Conservation (phyloP, 2,797 vertebrate species). For the Telmatherina bonti region DNA sequence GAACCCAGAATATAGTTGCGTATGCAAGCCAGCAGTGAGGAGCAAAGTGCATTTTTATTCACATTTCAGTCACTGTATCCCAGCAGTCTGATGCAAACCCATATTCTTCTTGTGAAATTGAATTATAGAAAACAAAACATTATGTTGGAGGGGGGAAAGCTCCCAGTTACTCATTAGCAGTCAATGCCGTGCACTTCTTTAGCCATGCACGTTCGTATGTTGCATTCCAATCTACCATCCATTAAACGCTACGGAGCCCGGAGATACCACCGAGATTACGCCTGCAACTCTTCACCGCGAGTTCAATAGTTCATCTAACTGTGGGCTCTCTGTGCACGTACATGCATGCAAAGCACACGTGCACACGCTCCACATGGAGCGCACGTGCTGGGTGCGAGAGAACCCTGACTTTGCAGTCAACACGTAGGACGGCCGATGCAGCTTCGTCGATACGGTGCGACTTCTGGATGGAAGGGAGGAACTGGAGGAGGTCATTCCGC, state of each 20-base stretch:
- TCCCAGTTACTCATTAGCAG: constrained; percentile 46
- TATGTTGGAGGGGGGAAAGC: constrained; percentile 2
- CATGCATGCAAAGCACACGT: neutral
- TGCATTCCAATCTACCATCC: constrained; percentile 46
- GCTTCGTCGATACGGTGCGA: constrained; percentile 20
- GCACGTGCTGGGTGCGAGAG: neutral
- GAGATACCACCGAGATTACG: constrained; percentile 55
- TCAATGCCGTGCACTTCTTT: constrained; percentile 19
- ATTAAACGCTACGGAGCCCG: constrained; percentile 56
- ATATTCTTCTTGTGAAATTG: constrained; percentile 16
- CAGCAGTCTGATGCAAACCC: constrained; percentile 21
- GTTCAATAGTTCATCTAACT: constrained; percentile 63
- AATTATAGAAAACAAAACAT: constrained; percentile 42
- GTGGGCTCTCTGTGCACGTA: constrained; percentile 30
- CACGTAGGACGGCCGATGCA: constrained; percentile 33
- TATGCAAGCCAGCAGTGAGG: constrained; percentile 7
- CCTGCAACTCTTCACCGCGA: constrained; percentile 45
- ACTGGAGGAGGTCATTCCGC: constrained; percentile 48
- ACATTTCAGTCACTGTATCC: constrained; percentile 24
- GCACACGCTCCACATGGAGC: neutral
- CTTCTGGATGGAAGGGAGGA: constrained; percentile 24
- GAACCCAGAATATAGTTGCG: constrained; percentile 1
- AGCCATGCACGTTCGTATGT: constrained; percentile 34
- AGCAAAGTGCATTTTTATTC: constrained; percentile 14
- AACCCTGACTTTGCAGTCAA: constrained; percentile 2